These are phyloP conservation scores for Pampusana beccarii DNA, from an alignment of 2,113 vertebrate species.

Conservation along the genomic window DNA sequence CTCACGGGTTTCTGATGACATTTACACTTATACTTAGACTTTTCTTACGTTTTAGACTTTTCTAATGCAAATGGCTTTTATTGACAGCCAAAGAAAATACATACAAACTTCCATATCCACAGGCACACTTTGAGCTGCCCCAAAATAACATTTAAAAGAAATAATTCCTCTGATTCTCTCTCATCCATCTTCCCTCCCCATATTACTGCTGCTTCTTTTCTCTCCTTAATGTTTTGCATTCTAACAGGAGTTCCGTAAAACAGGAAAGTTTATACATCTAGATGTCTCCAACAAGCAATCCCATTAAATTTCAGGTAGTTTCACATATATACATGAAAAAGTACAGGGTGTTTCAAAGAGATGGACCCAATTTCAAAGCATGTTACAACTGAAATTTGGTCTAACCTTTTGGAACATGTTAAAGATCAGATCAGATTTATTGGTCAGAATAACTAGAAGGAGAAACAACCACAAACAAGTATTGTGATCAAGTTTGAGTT, in stretches of 20 bases:
- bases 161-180: not conserved
- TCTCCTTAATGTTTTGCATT: no score
- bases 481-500: not conserved
- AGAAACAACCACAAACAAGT: not conserved
- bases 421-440: not conserved
- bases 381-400: no score
- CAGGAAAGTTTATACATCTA: not conserved
- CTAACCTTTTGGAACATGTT: no score
- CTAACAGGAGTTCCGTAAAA: not conserved
- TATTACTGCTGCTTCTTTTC: not conserved
- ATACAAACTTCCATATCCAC: not conserved
- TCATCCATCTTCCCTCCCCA: not conserved
- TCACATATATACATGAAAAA: not conserved
- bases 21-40: not conserved
- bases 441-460: not conserved
- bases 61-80: not conserved
- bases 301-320: not conserved
- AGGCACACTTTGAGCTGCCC: not conserved
- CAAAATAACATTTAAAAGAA: not conserved
- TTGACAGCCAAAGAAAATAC: not conserved
- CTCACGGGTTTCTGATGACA: not conserved
- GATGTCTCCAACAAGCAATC: not conserved
- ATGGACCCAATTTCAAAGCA: no score
- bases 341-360: no score
- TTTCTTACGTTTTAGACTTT: not conserved